Evolutionary conservation across 2,113 vertebrate species (phyloP).

Genomic region (Dromiciops gliroides): DNA sequence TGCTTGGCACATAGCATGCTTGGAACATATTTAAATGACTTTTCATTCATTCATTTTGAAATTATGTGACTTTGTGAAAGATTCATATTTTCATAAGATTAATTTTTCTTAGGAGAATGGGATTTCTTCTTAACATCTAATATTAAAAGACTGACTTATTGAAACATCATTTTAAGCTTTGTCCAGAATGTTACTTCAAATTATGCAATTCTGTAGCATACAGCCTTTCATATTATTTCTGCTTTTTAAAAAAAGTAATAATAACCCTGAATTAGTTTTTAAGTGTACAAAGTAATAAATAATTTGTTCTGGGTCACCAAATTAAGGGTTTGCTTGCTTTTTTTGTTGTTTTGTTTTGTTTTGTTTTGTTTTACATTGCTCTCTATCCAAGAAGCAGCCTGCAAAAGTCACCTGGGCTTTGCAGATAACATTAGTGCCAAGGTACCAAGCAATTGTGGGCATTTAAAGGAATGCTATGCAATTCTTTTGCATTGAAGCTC

Average conservation of each 20-base stretch:
- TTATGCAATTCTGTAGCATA: not conserved
- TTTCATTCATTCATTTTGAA: not conserved
- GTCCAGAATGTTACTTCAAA: not conserved
- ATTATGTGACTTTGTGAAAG: not conserved
- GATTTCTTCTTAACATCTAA: not conserved
- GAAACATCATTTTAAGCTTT: not conserved
- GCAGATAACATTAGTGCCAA: slow-evolving; percentile 65
- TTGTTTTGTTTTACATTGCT: slow-evolving; percentile 19
- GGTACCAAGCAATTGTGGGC: slow-evolving; percentile 41
- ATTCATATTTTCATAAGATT: not conserved
- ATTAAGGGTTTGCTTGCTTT: not conserved
- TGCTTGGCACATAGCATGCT: not conserved
- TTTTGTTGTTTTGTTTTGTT: not conserved
- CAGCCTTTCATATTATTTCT: not conserved
- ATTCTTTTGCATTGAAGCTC: slow-evolving; percentile 60
- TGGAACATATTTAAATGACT: not conserved
- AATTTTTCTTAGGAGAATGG: not conserved
- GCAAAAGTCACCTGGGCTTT: slow-evolving; percentile 58
- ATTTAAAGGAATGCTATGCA: slow-evolving; percentile 54
- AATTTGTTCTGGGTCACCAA: slow-evolving; percentile 51
- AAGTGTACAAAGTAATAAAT: slow-evolving; percentile 66
- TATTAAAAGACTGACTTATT: not conserved
- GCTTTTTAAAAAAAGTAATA: slow-evolving; percentile 15
- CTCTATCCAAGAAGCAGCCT: slow-evolving; percentile 19
- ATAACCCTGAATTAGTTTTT: slow-evolving; percentile 42